Base-by-base conservation (phyloP, 2,797 vertebrate species). In the Syngnathus rostellatus region DNA sequence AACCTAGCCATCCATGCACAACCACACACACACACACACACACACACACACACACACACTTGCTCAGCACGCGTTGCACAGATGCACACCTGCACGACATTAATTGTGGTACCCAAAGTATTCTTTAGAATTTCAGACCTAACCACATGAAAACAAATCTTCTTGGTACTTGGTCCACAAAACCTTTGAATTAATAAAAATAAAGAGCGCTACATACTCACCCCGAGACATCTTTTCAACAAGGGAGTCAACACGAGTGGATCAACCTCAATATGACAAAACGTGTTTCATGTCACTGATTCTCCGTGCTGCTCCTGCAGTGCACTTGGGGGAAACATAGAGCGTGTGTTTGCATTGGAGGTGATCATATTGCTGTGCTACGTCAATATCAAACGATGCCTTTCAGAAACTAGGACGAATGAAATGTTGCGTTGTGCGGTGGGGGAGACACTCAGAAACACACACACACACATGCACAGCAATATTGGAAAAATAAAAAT, bases 241-340 rank as follows among this genome's bases (percentile, higher is more conserved):
- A 57, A 8, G 39, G 10, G 5, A 78, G 68, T 55, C 2, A 73
- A 62, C 39, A 58, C 70, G 37, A 62, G 63, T 11, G 68, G 68
- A 76, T 84, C 77, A 82, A 81, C 78, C 82, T 78, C 81, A 86
- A 82, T 86, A 72, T 81, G 84, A 86, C 81, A 87, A 82, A 84
- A 84, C 70, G 53, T 61, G 64, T 81, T 55, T 82, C 55, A 66
- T 80, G 76, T 81, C 75, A 77, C 69, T 78, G 75, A 81, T 79
- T 82, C 75, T 61, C 68, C 4, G 61, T 66, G 64, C 69, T 50
- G 66, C 73, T 78, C 67, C 70, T 16, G 19, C 70, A 63, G 64
- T 64, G 80, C 87, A 87, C 83, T 85, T 88, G 86, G 76, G 81
- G 77, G 53, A 77, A 77, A 76, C 68, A 74, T 50, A 75, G 68